Evolutionary conservation across 1,140 invertebrate species (phyloP).

Genomic region (Heliconius melpomene): DNA sequence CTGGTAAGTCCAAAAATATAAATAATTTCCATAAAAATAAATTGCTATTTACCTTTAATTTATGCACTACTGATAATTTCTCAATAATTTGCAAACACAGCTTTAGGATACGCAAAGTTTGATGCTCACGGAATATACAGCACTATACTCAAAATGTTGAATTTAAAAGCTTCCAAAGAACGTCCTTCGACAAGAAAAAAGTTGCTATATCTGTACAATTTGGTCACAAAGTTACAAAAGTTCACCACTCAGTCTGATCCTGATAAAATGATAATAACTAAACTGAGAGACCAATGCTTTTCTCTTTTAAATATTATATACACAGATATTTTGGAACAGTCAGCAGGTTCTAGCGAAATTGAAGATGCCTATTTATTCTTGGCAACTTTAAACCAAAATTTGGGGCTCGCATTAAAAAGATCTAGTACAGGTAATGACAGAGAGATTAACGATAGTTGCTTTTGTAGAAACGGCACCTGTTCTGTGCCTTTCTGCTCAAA

Average conservation of each 20-base stretch:
- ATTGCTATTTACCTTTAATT: not conserved
- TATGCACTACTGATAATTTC: not conserved
- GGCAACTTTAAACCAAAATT: conserved; percentile 50
- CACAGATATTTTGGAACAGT: conserved; percentile 35
- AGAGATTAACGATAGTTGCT: conserved; percentile 51
- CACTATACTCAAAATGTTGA: conserved; percentile 43
- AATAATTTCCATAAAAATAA: too few relatives aligned
- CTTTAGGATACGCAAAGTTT: conserved; percentile 47
- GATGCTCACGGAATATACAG: conserved; percentile 47
- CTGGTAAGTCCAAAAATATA: conserved; percentile 43
- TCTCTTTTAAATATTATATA: conserved; percentile 46
- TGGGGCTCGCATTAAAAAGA: conserved; percentile 54
- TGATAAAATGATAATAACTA: conserved; percentile 38
- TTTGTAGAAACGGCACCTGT: conserved; percentile 54
- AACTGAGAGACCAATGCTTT: conserved; percentile 50
- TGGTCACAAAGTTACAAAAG: conserved; percentile 41
- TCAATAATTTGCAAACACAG: not conserved
- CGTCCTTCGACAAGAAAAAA: conserved; percentile 18
- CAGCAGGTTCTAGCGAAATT: conserved; percentile 36
- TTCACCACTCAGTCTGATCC: conserved; percentile 25
- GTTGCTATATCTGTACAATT: conserved; percentile 16
- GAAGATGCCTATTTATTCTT: conserved; percentile 54
- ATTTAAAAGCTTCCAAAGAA: conserved; percentile 45
- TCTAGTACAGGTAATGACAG: conserved; percentile 59
- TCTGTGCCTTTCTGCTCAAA: conserved; percentile 48